Evolutionary conservation across 2,113 vertebrate genomes (phyloP), one percentile per base, ranked within the genome.

Genomic region (Ammodramus savannarum): DNA sequence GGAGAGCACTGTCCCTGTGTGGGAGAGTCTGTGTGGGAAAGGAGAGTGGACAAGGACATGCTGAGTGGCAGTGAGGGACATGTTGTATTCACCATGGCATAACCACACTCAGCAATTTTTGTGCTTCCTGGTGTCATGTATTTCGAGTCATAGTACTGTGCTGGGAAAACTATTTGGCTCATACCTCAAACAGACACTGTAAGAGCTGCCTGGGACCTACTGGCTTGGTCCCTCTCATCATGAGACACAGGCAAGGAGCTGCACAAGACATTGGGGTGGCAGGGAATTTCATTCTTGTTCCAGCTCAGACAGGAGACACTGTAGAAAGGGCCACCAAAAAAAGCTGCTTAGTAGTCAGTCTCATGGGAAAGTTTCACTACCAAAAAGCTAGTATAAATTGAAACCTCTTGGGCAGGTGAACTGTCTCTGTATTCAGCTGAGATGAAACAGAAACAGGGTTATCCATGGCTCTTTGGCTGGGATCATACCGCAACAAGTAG

Each of bases 371-470:
- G 54, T 93, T 89, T 65, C 75, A 62, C 74, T 65, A 39, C 26
- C n/a, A 91, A 75, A 95, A 78, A 88, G 48, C 66, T 18, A 67
- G 31, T n/a, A 61, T 62, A 86, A 95, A 46, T 31, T 58, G 68
- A 88, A 94, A 68, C 9, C 21, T 57, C 52, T 81, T 34, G 12
- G 65, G 52, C 62, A 87, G 90, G 73, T 89, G 79, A 91, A 72
- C 76, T 16, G 16, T 59, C 52, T 91, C 78, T 54, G 22, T 73
- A 54, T 69, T 66, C 74, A 88, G 49, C 55, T 94, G 55, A 90
- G 78, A 94, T 83, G 87, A 95, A 95, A 71, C 39, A 91, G 68
- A 91, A 85, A 61, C 75, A 80, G 48, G 72, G 89, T 92, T 84
- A 74, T 38, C 46, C 36, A 74, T 51, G 67, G 83, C 72, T 75